These are phyloP conservation scores for Gymnocheta viridis DNA, from an alignment of 2,888 invertebrate genomes.

Conservation along the genomic window DNA sequence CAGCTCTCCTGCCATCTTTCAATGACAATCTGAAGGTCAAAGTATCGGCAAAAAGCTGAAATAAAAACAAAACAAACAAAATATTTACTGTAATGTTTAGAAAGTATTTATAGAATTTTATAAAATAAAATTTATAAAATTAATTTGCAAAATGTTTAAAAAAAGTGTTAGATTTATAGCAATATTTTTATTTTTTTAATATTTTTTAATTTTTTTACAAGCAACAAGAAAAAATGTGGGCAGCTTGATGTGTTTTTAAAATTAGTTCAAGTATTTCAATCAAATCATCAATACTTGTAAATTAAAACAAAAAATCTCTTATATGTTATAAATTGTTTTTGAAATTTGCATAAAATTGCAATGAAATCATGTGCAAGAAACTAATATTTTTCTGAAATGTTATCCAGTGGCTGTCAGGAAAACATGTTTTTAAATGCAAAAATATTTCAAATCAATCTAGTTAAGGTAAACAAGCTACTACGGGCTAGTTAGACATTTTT, in stretches of 20 bases:
- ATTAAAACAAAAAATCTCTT: not conserved
- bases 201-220: not conserved
- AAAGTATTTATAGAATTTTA: not conserved
- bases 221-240: constrained; percentile 22
- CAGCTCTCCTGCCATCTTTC: not conserved
- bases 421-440: not conserved
- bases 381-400: not conserved
- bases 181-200: not conserved
- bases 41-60: constrained; percentile 10
- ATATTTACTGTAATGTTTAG: not conserved
- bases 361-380: constrained; percentile 24
- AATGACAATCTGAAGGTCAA: constrained; percentile 58
- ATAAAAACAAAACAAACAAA: not conserved
- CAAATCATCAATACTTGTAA: not conserved
- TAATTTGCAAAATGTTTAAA: not conserved
- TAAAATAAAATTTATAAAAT: not conserved
- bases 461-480: not conserved
- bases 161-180: not conserved
- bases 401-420: not conserved
- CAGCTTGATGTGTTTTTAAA: not conserved
- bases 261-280: constrained; percentile 4
- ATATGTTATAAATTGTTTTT: not conserved
- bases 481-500: not conserved
- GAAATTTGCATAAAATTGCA: constrained; percentile 58
- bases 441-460: not conserved